Evolutionary conservation across 2,888 invertebrate genomes (phyloP), one percentile per base, ranked within the genome.

Genomic region (Celastrina argiolus): DNA sequence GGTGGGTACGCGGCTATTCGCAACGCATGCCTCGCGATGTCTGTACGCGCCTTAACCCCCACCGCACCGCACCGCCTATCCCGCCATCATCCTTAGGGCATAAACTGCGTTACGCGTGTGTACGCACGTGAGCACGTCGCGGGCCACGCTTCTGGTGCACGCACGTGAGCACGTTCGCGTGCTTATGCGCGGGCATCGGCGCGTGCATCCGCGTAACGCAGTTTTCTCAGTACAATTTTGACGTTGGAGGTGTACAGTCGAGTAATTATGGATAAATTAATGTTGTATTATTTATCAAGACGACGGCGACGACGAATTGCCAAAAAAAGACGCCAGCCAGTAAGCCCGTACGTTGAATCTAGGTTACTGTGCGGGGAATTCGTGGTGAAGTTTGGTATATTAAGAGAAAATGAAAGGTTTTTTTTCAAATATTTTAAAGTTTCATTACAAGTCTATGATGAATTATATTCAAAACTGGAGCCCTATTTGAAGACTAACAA

Each of bases 381-480:
- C 42, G 67, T 67, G 41, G 67, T 69, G 51, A 71, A 69, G 72
- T 71, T 72, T 65, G 61, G 71, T 72, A 71, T 65, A 73, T 71
- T 72, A 70, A 72, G 71, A 70, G 64, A 72, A 71, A 72, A 72
- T 72, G 70, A 71, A 67, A 70, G 66, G 64, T 72, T 66, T 66
- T 71, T 71, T 71, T 72, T 67, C 70, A 71, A 72, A 69, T 71
- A 72, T 71, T 71, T 73, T 71, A 70, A 72, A 69, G 71, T 71
- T 70, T 71, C 71, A 63, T 61, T 72, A 70, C 70, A 73, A 66
- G 70, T 71, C 72, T 73, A 73, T 72, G 70, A 73, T 65, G 72
- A 73, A 73, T 72, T 73, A 72, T 73, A 64, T 73, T 73, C 71
- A 67, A 73, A 73, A 73, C 73, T 73, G 72, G 73, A 73, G 66